phyloP scores from a whole-genome alignment of 2,888 invertebrate species.

The Eupithecia tripunctaria region DNA sequence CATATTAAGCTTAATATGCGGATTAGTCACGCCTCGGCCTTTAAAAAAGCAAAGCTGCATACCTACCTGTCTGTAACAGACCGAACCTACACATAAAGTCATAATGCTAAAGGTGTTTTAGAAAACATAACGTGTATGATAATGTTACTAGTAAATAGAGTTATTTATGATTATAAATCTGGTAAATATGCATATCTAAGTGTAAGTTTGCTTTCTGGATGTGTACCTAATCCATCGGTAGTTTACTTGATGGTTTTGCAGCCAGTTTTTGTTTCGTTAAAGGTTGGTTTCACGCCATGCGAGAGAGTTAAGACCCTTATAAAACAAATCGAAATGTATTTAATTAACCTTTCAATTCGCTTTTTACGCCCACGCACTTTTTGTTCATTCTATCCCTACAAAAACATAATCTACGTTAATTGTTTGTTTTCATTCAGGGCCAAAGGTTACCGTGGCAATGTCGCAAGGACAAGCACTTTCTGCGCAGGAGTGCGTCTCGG shows the following conservation, averaged over 20 bases:
- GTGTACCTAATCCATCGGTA: neutral
- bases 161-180: constrained; percentile 7
- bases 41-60: constrained; percentile 56
- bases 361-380: constrained; percentile 15
- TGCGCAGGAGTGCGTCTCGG: constrained; percentile 77
- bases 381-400: constrained; percentile 14
- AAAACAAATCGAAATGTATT: neutral
- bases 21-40: constrained; percentile 73
- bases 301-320: neutral
- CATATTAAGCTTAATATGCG: constrained; percentile 72
- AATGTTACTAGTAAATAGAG: neutral
- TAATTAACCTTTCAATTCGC: constrained; percentile 14
- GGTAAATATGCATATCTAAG: constrained; percentile 1
- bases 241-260: neutral
- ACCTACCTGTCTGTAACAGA: constrained; percentile 34
- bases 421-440: constrained; percentile 60
- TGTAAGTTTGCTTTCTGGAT: neutral
- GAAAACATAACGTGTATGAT: constrained; percentile 2
- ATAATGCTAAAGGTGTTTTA: neutral
- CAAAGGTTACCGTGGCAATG: constrained; percentile 65
- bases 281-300: neutral
- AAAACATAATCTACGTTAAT: constrained; percentile 28
- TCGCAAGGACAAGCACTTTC: constrained; percentile 81
- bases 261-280: neutral
- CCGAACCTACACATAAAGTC: neutral